phyloP scores from a whole-genome alignment of 2,113 vertebrate species.

The Microcebus griseorufus region DNA sequence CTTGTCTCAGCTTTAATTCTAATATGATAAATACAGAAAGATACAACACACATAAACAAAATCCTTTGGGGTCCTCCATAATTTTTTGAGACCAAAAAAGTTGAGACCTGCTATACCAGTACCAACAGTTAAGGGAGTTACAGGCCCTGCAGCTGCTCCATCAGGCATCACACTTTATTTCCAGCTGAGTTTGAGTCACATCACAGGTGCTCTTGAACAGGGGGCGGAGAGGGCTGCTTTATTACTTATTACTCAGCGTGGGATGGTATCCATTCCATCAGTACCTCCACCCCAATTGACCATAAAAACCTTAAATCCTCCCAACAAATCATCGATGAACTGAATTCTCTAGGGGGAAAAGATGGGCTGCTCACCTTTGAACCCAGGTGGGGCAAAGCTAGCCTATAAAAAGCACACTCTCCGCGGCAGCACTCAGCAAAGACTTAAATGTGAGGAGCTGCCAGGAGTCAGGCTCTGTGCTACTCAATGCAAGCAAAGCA shows the following conservation, averaged over 20 bases:
- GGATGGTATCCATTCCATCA: neutral
- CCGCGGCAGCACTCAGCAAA: neutral
- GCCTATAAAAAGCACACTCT: neutral
- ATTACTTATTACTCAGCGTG: neutral
- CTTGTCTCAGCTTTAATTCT: neutral
- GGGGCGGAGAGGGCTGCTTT: neutral
- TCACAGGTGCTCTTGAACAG: neutral
- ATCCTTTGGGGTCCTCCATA: neutral
- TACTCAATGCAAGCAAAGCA: neutral
- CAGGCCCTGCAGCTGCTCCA: neutral
- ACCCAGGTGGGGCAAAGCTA: neutral
- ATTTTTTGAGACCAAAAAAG: neutral
- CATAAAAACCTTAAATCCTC: neutral
- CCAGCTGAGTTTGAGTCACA: neutral
- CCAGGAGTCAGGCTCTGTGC: neutral
- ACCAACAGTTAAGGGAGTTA: neutral
- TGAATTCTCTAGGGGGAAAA: neutral
- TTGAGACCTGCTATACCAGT: neutral
- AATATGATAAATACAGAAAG: neutral
- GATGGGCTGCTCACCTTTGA: neutral
- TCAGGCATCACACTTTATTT: neutral
- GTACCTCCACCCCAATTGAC: neutral
- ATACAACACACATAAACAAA: neutral
- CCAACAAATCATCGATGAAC: neutral
- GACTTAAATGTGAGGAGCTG: neutral